Percentiles rank a stretch among this genome's conserved stretches.
phyloP scores from a whole-genome alignment of 2,888 invertebrate species.

The Tenthredo scrophulariae region DNA sequence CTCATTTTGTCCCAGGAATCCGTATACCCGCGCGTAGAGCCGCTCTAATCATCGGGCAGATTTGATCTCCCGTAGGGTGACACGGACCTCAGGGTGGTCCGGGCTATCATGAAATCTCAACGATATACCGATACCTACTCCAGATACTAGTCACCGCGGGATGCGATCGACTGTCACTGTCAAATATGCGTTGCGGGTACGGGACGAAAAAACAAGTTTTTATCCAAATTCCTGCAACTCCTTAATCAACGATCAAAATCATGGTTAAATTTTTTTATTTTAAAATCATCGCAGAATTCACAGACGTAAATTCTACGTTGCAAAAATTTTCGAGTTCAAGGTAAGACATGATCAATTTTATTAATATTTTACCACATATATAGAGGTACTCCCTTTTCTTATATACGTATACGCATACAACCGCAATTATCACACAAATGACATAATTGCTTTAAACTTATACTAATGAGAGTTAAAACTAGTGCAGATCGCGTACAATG shows the following conservation, averaged over 20 bases:
- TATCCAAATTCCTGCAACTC: too few relatives aligned
- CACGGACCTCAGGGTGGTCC: constrained; percentile 24
- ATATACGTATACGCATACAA: too few relatives aligned
- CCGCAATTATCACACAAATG: too few relatives aligned
- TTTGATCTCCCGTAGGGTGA: constrained; percentile 42
- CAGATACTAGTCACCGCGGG: constrained; percentile 15
- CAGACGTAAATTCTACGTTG: too few relatives aligned
- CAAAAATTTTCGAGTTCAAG: too few relatives aligned
- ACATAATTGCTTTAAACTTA: neutral
- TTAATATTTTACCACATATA: too few relatives aligned
- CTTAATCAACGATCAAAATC: too few relatives aligned
- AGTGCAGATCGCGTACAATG: constrained; percentile 18
- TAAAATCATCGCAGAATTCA: too few relatives aligned
- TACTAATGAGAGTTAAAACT: neutral
- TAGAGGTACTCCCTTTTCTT: too few relatives aligned
- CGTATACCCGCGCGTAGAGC: neutral
- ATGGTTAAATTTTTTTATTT: too few relatives aligned
- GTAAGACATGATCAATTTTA: too few relatives aligned
- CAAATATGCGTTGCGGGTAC: neutral
- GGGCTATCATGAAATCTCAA: neutral
- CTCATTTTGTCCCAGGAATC: constrained; percentile 24
- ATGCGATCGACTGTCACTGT: constrained; percentile 6
- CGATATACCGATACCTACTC: neutral
- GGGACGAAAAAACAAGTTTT: neutral
- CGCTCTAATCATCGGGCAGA: constrained; percentile 20